These are phyloP conservation scores for Parauchenoglanis punctatus DNA, from an alignment of 2,797 vertebrate species.

Conservation along the genomic window DNA sequence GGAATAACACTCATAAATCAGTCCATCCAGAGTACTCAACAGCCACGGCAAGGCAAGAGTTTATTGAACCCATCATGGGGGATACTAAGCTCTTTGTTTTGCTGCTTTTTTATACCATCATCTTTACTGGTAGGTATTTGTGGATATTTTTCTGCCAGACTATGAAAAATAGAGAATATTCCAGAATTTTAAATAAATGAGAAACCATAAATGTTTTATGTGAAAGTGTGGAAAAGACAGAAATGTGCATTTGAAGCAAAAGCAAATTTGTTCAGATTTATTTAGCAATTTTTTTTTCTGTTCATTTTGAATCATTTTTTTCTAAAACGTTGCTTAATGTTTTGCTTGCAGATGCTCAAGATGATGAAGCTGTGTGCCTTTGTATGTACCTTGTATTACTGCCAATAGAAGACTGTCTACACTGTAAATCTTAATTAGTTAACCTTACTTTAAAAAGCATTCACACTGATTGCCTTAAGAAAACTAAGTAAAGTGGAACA, in stretches of 20 bases:
- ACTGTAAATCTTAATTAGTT: too few relatives aligned
- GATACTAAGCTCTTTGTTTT: conserved; percentile 79
- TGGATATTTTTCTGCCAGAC: neutral
- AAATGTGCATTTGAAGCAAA: neutral
- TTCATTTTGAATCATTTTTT: neutral
- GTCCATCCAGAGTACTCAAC: conserved; percentile 72
- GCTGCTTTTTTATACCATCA: conserved; percentile 73
- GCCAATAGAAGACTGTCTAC: neutral
- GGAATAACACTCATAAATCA: conserved; percentile 50
- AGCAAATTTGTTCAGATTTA: neutral
- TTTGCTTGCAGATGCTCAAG: conserved; percentile 71
- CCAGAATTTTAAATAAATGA: neutral
- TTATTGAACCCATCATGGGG: conserved; percentile 82
- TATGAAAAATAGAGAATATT: neutral
- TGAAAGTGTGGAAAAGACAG: neutral
- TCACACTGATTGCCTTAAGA: too few relatives aligned
- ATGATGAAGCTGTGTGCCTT: conserved; percentile 75
- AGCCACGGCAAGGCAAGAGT: conserved; percentile 68
- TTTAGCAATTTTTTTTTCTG: neutral
- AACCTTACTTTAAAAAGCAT: too few relatives aligned
- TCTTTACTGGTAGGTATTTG: conserved; percentile 81
- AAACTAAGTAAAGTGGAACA: too few relatives aligned
- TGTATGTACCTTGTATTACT: conserved; percentile 74
- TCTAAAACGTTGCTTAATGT: neutral
- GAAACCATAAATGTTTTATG: neutral